phyloP scores from a whole-genome alignment of 2,797 vertebrate genomes.

The Telmatherina bonti region DNA sequence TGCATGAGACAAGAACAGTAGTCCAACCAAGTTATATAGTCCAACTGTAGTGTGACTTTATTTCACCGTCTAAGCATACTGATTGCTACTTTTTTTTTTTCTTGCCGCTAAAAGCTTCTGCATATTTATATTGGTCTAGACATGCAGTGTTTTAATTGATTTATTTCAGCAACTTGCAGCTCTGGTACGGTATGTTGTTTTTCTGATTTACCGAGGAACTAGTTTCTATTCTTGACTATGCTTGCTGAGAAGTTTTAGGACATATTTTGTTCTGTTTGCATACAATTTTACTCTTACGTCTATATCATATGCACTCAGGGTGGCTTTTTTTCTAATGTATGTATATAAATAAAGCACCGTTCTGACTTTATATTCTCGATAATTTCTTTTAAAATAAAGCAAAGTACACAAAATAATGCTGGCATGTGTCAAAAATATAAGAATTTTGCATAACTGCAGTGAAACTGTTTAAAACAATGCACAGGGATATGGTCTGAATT shows the following conservation, averaged over 20 bases:
- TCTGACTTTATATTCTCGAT: slow-evolving; percentile 21
- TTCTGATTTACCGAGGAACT: neutral
- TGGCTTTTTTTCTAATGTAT: slow-evolving; percentile 22
- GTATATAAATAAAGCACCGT: slow-evolving; percentile 23
- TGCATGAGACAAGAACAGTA: neutral
- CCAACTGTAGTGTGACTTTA: slow-evolving; percentile 1
- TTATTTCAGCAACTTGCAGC: slow-evolving; percentile 6
- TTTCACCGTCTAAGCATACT: neutral
- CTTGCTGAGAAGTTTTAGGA: slow-evolving; percentile 9
- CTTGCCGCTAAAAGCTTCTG: neutral
- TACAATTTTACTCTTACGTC: slow-evolving; percentile 3
- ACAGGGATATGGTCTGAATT: neutral
- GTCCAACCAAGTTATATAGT: neutral
- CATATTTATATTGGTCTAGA: slow-evolving; percentile 7
- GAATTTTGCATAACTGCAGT: slow-evolving; percentile 17
- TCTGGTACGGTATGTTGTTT: slow-evolving; percentile 17
- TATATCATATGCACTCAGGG: slow-evolving; percentile 49
- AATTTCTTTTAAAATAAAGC: no score
- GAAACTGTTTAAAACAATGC: neutral
- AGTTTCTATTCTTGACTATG: slow-evolving; percentile 7
- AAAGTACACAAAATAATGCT: no score
- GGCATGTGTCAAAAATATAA: slow-evolving; percentile 3
- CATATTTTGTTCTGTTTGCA: slow-evolving; percentile 25
- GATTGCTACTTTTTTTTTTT: neutral
- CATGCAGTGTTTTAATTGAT: neutral